Percentiles rank a stretch among this genome's conserved stretches.
phyloP scores from a whole-genome alignment of 2,888 invertebrate species.

The Ypsolopha sequella region DNA sequence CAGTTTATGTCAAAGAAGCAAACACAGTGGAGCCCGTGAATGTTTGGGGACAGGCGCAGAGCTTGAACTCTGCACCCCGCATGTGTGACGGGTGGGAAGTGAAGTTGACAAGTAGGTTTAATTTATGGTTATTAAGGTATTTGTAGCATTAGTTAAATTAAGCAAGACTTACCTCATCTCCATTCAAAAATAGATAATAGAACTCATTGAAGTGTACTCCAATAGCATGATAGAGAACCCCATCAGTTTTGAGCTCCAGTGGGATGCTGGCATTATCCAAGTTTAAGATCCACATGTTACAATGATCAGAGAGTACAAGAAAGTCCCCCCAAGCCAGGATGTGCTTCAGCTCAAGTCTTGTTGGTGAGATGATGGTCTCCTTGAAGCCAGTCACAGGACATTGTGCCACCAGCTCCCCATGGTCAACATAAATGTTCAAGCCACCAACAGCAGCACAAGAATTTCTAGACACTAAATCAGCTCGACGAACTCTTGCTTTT shows the following conservation, averaged over 20 bases:
- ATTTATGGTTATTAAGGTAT: too few species aligned
- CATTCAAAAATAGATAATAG: conserved; percentile 37
- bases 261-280: conserved; percentile 25
- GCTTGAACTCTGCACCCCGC: too few species aligned
- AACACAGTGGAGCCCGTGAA: too few species aligned
- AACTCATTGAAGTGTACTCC: conserved; percentile 30
- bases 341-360: conserved; percentile 18
- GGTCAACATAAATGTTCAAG: conserved; percentile 23
- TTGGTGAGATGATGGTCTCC: conserved; percentile 20
- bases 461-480: conserved; percentile 7
- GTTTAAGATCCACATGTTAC: conserved; percentile 42
- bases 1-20: too few species aligned
- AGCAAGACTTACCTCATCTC: conserved; percentile 30
- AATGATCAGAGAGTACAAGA: conserved; percentile 26
- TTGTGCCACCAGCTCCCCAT: conserved; percentile 21
- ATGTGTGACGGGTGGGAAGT: background rate
- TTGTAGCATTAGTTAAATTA: background rate
- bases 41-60: too few species aligned
- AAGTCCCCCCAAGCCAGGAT: conserved; percentile 34
- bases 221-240: conserved; percentile 32
- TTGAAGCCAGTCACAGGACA: conserved; percentile 39
- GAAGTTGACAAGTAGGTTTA: background rate
- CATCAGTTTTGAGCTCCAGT: conserved; percentile 29
- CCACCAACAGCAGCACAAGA: conserved; percentile 21
- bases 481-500: conserved; percentile 17